Conservation (phyloP, 2,888 invertebrate genomes). For the Plebejus argus region DNA sequence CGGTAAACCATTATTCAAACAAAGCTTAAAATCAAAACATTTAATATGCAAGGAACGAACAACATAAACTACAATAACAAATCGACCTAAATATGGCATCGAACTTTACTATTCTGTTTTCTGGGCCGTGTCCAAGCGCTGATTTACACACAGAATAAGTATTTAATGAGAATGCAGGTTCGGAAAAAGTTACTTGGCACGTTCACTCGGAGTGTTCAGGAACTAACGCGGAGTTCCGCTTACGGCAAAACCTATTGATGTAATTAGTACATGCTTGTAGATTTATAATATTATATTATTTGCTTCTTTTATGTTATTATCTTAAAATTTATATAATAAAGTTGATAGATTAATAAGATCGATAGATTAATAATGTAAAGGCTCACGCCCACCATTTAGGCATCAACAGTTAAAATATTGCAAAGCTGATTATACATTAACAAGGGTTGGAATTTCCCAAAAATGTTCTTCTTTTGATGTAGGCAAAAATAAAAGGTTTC, state of each 20-base stretch:
- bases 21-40: conserved; percentile 30
- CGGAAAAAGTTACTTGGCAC: conserved; percentile 37
- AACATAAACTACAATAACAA: conserved; percentile 52
- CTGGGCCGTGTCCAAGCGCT: conserved; percentile 61
- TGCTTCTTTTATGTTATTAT: neutral
- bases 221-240: conserved; percentile 1
- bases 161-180: conserved; percentile 50
- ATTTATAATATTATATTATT: neutral
- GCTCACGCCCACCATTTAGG: no score
- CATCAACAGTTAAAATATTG: no score
- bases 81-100: conserved; percentile 62
- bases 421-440: no score
- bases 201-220: neutral
- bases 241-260: neutral
- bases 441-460: no score
- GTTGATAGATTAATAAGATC: no score
- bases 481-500: no score
- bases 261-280: neutral
- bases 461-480: no score
- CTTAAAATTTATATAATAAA: neutral
- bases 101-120: conserved; percentile 54
- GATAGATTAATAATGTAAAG: no score
- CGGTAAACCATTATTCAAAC: conserved; percentile 30
- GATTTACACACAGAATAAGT: conserved; percentile 50
- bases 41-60: conserved; percentile 39